Evolutionary conservation across 2,113 vertebrate species (phyloP), one percentile per base, ranked within the genome.

Genomic region (Aldabrachelys gigantea): DNA sequence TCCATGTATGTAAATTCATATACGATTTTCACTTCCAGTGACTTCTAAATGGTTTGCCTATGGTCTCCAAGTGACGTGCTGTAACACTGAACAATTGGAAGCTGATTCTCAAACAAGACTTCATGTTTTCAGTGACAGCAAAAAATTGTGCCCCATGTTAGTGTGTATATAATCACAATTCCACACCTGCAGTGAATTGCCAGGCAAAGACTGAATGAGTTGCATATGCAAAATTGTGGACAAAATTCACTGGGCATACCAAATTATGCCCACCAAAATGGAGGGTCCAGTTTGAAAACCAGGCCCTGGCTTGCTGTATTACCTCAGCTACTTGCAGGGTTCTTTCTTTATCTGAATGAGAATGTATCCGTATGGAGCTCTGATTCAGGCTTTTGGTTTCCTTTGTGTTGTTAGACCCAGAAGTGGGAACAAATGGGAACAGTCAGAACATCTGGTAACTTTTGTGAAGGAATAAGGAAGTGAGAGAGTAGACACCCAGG

Each of bases 351-450:
- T 56, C 57, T 0, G 2, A 88, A 49, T 91, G 72, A 85, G 54
- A 91, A 79, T 59, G 88, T 87, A 54, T 92, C 84, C 86, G 41
- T 1, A 19, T 91, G 56, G 53, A 96, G 16, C 5, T 81, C 49
- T n/a, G 8, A 49, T 38, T 47, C 47, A 25, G 72, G n/a, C 72
- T 14, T 76, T 76, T 44, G 41, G 22, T 76, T 35, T 52, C 62
- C 62, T 19, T 91, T 91, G 52, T 80, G 52, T 87, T 44, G 59
- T 79, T n/a, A 89, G 50, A 13, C 24, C 10, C 59, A 89, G 49
- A 93, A 91, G 25, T 80, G 88, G 90, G 93, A 93, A 65, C 31
- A 89, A 96, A 91, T 92, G 10, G 80, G 87, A 92, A 96, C 85
- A 85, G 95, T 92, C 50, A 87, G 38, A 90, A 83, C 94, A 96